Evolutionary conservation across 2,113 vertebrate species (phyloP), one percentile per base, ranked within the genome.

Genomic region (Sphaerodactylus townsendi): DNA sequence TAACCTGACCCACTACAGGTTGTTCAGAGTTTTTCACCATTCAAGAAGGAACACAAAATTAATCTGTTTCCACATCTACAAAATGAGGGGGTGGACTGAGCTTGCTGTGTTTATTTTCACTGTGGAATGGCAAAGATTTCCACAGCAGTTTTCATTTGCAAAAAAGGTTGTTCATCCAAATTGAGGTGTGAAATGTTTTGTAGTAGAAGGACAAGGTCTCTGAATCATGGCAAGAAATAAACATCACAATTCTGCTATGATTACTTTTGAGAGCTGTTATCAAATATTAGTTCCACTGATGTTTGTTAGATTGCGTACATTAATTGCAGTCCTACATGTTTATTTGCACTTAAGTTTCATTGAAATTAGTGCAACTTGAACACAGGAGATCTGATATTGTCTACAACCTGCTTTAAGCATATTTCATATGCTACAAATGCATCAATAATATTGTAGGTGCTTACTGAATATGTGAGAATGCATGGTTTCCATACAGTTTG

Each of bases 401-500:
- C 39, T 5, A 4, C 30, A 69, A 39, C n/a, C 37, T 21, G 44
- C 50, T 37, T 81, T 71, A 28, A 56, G 56, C 69, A 81, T 3
- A 56, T 81, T 81, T 15, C n/a, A 30, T 19, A 23, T 30, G 33
- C 28, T 30, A 56, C 53, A 80, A 69, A 25, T 30, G 14, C 70
- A 28, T 56, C 50, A 44, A 30, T 33, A 59, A 56, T 28, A 69
- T 25, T 46, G 41, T 28, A 59, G 30, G 1, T 19, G 19, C 10
- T 33, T 10, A 15, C 59, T 75, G 72, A 56, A 1, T 33, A 37
- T 15, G 4, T 76, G 15, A 77, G 76, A 82, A 86, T 69, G 66
- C 59, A 30, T 2, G 53, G 77, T 83, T 79, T 84, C 69, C 25
- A 89, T 21, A 44, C 37, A 2, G 82, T 56, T 72, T 90, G 19